Base-by-base conservation (phyloP, 1,140 invertebrate genomes). In the Hesperophylax magnus region DNA sequence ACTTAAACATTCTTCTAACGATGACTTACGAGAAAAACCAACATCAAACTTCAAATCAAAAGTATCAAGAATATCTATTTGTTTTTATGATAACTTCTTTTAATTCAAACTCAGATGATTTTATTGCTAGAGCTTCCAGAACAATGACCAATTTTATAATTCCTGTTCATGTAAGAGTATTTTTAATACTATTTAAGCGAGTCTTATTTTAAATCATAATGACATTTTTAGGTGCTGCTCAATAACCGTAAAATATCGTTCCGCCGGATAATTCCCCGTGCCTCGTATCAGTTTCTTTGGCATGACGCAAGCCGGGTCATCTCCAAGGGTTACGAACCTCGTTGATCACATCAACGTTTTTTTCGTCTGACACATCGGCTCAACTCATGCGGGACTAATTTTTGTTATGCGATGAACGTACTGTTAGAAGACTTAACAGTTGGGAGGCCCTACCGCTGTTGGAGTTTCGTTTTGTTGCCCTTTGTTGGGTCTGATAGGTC, bases 281-380 rank as follows among this genome's bases (percentile, higher is more conserved):
- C 39, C 39, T 47, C 9, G 39, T 47, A 14, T 47, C 39, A 47
- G 39, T 47, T 47, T 11, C 39, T 39, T 9, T 39, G 39, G 39
- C 39, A 47, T 47, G 60, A 24, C 63, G 34, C n/a, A 34, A 67
- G 63, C n/a, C 63, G 27, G 24, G 22, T 67, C 63, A 67, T 67
- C 31, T 17, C 9, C 24, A 5, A 39, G 34, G 63, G 63, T 67
- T 67, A 39, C 27, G 63, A 47, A 39, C 63, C 63, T 67, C 63
- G 63, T 67, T 67, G n/a, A 67, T 67, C 63, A 67, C 63, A 67
- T 67, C 63, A 39, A 67, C 31, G 39, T 47, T 47, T 67, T 67
- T 67, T 67, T 31, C 22, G 18, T 34, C 34, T 67, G 63, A 67
- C 63, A 67, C 34, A 31, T 67, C 24, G 31, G 14, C 34, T 63